phyloP scores from a whole-genome alignment of 2,113 vertebrate genomes.

The Callocephalon fimbriatum region DNA sequence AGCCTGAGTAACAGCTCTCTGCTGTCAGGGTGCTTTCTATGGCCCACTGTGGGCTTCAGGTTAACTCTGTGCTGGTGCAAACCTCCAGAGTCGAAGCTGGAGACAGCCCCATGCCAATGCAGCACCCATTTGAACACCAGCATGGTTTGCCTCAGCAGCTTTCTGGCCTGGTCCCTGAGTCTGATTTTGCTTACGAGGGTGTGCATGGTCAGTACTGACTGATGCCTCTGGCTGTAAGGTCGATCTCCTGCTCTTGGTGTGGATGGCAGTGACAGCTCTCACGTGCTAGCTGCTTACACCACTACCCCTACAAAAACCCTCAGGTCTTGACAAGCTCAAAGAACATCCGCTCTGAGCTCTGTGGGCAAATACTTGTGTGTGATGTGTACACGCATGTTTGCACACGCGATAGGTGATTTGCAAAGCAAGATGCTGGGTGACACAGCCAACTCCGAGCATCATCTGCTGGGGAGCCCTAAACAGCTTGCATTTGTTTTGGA shows the following conservation, averaged over 20 bases:
- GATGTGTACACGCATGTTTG: background rate
- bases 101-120: too few relatives aligned
- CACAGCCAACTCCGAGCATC: background rate
- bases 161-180: background rate
- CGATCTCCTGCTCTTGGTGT: background rate
- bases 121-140: accelerated
- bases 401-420: background rate
- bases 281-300: background rate
- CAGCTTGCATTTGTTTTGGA: background rate
- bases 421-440: background rate
- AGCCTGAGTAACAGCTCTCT: background rate
- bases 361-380: background rate
- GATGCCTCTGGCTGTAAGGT: background rate
- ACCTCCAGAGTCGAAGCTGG: background rate
- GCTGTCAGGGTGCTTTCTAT: background rate
- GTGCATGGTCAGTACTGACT: accelerated
- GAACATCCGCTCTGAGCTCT: background rate
- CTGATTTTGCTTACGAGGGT: background rate
- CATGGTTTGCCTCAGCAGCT: background rate
- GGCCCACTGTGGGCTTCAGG: background rate
- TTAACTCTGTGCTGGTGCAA: background rate
- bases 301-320: background rate
- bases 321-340: background rate
- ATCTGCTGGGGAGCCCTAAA: background rate
- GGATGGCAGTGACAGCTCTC: background rate